Evolutionary conservation across 2,113 vertebrate species (phyloP), one percentile per base, ranked within the genome.

Genomic region (Oreocharis arfaki): DNA sequence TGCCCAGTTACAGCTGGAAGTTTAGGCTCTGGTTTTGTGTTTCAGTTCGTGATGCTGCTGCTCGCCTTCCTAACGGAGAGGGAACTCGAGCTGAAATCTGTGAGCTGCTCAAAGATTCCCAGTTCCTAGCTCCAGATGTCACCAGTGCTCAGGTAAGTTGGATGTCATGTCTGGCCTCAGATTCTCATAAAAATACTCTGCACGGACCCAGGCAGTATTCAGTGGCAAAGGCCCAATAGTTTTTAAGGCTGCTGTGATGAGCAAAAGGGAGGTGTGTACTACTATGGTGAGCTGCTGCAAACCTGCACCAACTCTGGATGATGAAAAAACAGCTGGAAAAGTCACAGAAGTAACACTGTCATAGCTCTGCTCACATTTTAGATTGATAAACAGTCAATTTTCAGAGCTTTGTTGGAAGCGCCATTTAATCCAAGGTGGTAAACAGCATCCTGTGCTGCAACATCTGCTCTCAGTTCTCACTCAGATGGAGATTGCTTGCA

Each of bases 21-120:
- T 39, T 47, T 14, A 63, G 33, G 39, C 63, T 88, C 77, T 91
- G 50, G 3, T 12, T 95, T 89, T 86, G 41, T 88, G 5, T 64
- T 76, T 8, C 94, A 99, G 99, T 99, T 86, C 98, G 99, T 9
- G 99, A 99, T 60, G 99, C 99, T 44, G 99, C 99, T 5, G 99
- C 99, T 86, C 98, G 99, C 81, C 98, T 99, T 70, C 99, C 99
- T 12, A 99, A 99, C 3, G 99, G 99, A 63, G 99, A 99, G 84
- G 99, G 99, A 70, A 99, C 99, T 4, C 98, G 99, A 63, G 99
- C 99, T 32, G 99, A 99, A 97, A 99, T 99, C 93, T 99, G 99
- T 71, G 99, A 99, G 87, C 98, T 99, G 77, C 98, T 99, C 42
- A 99, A 99, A 94, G 99, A 99, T 94, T 99, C 99, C 7, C 99